Evolutionary conservation across 2,888 invertebrate species (phyloP).

Genomic region (Steromphala cineraria): DNA sequence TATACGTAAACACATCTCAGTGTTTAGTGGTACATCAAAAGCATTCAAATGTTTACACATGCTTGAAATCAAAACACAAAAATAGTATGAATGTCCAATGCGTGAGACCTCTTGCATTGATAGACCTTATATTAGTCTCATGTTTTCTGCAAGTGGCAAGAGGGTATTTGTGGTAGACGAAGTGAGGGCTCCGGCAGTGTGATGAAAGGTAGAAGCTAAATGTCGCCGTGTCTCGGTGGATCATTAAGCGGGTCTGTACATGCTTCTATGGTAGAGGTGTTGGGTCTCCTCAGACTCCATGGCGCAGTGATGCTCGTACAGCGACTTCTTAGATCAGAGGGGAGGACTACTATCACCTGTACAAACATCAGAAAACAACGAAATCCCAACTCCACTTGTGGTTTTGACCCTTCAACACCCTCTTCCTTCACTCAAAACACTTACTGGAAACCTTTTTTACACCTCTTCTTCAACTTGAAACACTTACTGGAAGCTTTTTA

Average conservation of each 20-base stretch:
- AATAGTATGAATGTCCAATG: background rate
- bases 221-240: background rate
- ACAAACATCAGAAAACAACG: background rate
- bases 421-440: background rate
- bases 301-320: background rate
- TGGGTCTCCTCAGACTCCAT: background rate
- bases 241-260: background rate
- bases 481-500: background rate
- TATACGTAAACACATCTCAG: too few relatives aligned
- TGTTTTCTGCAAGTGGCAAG: slow-evolving; percentile 4
- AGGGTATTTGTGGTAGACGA: background rate
- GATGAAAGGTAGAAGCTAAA: slow-evolving; percentile 3
- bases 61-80: slow-evolving; percentile 1
- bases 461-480: background rate
- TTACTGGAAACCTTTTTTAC: background rate
- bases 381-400: background rate
- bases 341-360: background rate
- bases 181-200: background rate
- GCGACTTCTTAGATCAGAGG: background rate
- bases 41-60: background rate
- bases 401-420: background rate
- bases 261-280: background rate
- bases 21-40: too few relatives aligned
- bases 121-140: slow-evolving; percentile 7
- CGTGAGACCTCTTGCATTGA: background rate